These are phyloP conservation scores for Sebastes steindachneri DNA, from an alignment of 2,797 vertebrate genomes.

Conservation along the genomic window DNA sequence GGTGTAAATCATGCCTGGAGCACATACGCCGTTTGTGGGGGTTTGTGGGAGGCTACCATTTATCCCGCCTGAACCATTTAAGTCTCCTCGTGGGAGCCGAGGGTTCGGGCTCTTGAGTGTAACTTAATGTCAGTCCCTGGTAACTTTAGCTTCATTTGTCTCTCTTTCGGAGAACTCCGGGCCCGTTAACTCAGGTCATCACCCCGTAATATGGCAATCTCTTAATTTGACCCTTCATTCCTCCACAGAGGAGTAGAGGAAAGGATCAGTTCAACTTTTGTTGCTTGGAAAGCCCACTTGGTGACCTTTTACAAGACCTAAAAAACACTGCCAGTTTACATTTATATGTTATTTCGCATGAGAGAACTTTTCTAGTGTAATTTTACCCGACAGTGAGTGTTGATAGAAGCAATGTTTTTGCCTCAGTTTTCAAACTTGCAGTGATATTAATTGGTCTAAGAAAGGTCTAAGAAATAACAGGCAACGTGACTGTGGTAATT, in stretches of 20 bases:
- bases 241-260: conserved; percentile 14
- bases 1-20: conserved; percentile 76
- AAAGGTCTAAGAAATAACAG: neutral
- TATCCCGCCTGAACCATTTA: conserved; percentile 63
- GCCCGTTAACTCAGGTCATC: conserved; percentile 50
- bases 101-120: conserved; percentile 30
- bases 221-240: conserved; percentile 51
- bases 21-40: conserved; percentile 51
- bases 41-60: conserved; percentile 64
- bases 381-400: neutral
- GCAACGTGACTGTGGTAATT: neutral
- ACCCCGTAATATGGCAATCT: conserved; percentile 41
- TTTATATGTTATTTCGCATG: conserved; percentile 8
- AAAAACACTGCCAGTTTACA: conserved; percentile 21
- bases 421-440: neutral
- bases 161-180: conserved; percentile 12
- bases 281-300: conserved; percentile 10
- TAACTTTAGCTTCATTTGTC: conserved; percentile 65
- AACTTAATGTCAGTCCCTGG: conserved; percentile 47
- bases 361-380: neutral
- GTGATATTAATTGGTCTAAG: neutral
- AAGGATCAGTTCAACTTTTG: conserved; percentile 28
- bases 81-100: conserved; percentile 57
- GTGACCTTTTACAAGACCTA: conserved; percentile 20
- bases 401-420: conserved; percentile 4